Evolutionary conservation across 1,140 invertebrate genomes (phyloP).

Genomic region (Hypothenemus hampei): DNA sequence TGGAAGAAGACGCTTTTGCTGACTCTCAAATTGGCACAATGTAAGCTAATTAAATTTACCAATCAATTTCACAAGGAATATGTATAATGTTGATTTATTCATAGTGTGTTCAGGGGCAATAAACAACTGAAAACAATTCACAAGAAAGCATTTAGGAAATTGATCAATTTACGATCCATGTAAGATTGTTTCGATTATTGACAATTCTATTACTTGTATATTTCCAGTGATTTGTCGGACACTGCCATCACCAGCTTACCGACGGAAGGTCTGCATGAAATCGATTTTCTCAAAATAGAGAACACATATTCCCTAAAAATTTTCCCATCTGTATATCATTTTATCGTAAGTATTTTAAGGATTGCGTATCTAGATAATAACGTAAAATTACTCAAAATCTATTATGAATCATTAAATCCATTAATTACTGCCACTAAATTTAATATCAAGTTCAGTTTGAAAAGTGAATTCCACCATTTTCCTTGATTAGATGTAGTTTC

Average conservation of each 20-base stretch:
- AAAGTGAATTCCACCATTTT: too few relatives aligned
- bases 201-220: not conserved
- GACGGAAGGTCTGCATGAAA: constrained; percentile 62
- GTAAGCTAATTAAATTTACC: constrained; percentile 49
- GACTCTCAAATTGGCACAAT: constrained; percentile 61
- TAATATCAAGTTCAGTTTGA: too few relatives aligned
- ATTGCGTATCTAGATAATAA: too few relatives aligned
- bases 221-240: constrained; percentile 64
- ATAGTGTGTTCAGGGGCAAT: constrained; percentile 68
- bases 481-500: too few relatives aligned
- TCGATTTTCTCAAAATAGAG: constrained; percentile 66
- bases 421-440: too few relatives aligned
- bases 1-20: constrained; percentile 59
- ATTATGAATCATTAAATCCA: too few relatives aligned
- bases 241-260: constrained; percentile 71
- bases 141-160: constrained; percentile 61
- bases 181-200: constrained; percentile 47
- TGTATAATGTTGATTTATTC: too few relatives aligned
- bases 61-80: constrained; percentile 45
- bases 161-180: constrained; percentile 56
- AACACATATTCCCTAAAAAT: constrained; percentile 68
- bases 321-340: constrained; percentile 79
- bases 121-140: constrained; percentile 55
- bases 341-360: constrained; percentile 65
- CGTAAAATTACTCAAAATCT: too few relatives aligned